Base-by-base conservation (phyloP, 2,888 invertebrate species). In the Eupithecia insigniata region DNA sequence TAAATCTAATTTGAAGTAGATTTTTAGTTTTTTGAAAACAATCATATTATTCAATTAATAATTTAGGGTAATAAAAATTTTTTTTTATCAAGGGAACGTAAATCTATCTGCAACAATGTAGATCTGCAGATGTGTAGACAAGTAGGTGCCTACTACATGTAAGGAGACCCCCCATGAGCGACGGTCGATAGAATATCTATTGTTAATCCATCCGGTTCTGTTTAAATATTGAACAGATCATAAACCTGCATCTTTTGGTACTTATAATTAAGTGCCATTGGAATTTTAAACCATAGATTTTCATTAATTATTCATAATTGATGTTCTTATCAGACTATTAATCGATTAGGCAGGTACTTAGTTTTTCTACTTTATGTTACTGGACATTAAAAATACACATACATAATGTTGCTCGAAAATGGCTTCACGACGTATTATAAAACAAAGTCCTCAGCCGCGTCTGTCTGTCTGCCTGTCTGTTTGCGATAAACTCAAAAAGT, bases 191-290 rank as follows among this genome's bases (percentile, higher is more conserved):
- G 64, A n/a, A 39, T 75, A 76, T 64, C 75, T 68, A 76, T 76
- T 73, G 76, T 76, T 69, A 73, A 78, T 77, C 76, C 71, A 66
- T 74, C 79, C 70, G 74, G 78, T 76, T 74, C 61, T 58, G 43
- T 46, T 70, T 76, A 76, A 75, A 74, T 73, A 76, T 78, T 79
- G 71, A 77, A 65, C 60, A 73, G 74, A 75, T 65, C 78, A 76
- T 70, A 70, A 74, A 67, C 69, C 30, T 36, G 66, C 71, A 67
- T 62, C 71, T 61, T 67, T 75, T 73, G 69, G 68, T 66, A 72
- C 66, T 66, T n/a, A 30, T 74, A n/a, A n/a, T n/a, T n/a, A 77
- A 77, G 78, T 75, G 74, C 79, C 74, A 71, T 67, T 70, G 68
- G 72, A 70, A 78, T 74, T 74, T 75, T 70, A 71, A 75, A 69